Base-by-base conservation (phyloP, 2,113 vertebrate genomes). In the Glareola pratincola region DNA sequence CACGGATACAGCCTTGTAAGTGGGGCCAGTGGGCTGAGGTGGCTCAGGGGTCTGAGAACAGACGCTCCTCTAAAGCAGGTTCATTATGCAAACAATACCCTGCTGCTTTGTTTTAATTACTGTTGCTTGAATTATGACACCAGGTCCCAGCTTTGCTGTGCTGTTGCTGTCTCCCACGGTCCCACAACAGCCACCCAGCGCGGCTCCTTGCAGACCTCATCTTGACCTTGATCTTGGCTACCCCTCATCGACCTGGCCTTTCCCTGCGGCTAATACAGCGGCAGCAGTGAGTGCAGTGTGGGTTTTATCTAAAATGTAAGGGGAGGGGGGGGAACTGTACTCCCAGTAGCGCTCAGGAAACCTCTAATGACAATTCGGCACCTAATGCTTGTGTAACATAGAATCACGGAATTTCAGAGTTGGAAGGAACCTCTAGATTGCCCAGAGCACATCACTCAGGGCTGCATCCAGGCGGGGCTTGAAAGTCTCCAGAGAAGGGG, bases 261-360 rank as follows among this genome's bases (percentile, higher is more conserved):
- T 79, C 62, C n/a, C 75, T n/a, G 8, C 29, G 37, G 53, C 48
- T 56, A 26, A 3, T 8, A 30, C 18, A 43, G 51, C 1, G 10
- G n/a, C 60, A 71, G 75, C 0, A 45, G 48, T 2, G 1, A 80
- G 13, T 2, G 0, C 41, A 17, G 24, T 0, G 7, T 21, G 29
- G 36, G 29, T 85, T 85, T 48, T 78, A 37, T 53, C 67, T 64
- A 9, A 54, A 64, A 43, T 8, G 2, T 30, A 30, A 67, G 12
- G 4, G 36, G 30, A 19, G 14, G 29, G 53, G 45, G 45, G 32
- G 29, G 16, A 26, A 53, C 32, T 59, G 37, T 24, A 34, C 29
- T 63, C n/a, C 9, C 63, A 79, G 43, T 41, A 82, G 77, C 3
- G 10, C 43, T 76, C 48, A 50, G 64, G 51, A 47, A 88, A 37